phyloP scores from a whole-genome alignment of 2,888 invertebrate genomes.

The Rugalucina vietnamica region DNA sequence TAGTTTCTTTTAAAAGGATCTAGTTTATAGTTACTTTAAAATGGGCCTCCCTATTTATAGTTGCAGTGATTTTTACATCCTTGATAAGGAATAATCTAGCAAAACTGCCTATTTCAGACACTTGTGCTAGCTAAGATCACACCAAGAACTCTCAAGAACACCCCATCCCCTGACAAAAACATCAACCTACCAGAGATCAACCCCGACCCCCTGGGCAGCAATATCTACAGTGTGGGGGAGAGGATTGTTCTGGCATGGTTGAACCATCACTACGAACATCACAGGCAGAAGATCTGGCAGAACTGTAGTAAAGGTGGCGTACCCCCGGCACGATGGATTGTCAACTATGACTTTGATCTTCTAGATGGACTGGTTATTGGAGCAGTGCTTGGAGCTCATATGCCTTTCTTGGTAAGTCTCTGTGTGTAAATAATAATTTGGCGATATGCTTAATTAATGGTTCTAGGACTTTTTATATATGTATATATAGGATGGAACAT shows the following conservation, averaged over 20 bases:
- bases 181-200: constrained; percentile 78
- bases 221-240: constrained; percentile 83
- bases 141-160: constrained; percentile 78
- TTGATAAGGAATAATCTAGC: no score
- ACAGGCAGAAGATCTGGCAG: constrained; percentile 80
- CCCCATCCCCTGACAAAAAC: constrained; percentile 74
- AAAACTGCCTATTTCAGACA: constrained; percentile 77
- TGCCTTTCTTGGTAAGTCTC: constrained; percentile 83
- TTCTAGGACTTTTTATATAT: no score
- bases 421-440: no score
- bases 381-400: constrained; percentile 82
- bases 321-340: constrained; percentile 83
- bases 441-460: no score
- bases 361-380: constrained; percentile 83
- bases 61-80: no score
- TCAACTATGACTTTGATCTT: constrained; percentile 84
- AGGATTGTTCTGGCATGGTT: constrained; percentile 83
- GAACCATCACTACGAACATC: constrained; percentile 83
- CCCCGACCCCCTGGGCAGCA: constrained; percentile 82
- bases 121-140: constrained; percentile 81
- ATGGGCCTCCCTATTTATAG: no score
- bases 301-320: constrained; percentile 79
- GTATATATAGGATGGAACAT: no score
- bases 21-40: no score
- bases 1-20: no score